These are phyloP conservation scores for Steinernema scapterisci DNA, from an alignment of 2,888 invertebrate species.

Conservation along the genomic window DNA sequence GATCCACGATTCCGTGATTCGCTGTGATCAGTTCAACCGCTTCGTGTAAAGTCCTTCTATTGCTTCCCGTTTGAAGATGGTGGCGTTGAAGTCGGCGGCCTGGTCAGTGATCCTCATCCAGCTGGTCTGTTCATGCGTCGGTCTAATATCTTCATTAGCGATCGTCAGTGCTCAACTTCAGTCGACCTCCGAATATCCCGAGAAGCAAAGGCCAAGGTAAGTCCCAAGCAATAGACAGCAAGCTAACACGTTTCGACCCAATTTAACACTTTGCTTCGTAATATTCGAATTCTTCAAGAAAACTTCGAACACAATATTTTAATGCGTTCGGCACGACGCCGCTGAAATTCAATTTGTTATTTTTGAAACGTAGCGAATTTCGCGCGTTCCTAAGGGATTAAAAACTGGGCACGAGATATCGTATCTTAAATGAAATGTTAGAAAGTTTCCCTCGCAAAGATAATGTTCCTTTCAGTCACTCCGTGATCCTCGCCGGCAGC, in stretches of 20 bases:
- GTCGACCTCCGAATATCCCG: constrained; percentile 44
- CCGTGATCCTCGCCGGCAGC: constrained; percentile 51
- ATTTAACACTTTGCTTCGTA: too few relatives aligned
- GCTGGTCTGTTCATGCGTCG: constrained; percentile 57
- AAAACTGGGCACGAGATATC: background rate
- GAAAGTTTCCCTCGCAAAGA: too few relatives aligned
- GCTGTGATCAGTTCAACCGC: background rate
- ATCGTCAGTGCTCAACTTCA: constrained; percentile 56
- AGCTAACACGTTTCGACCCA: too few relatives aligned
- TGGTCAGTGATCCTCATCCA: constrained; percentile 60
- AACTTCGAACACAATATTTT: too few relatives aligned
- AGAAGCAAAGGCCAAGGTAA: constrained; percentile 53
- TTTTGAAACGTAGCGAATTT: background rate
- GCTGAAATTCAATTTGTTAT: too few relatives aligned
- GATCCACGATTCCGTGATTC: too few relatives aligned
- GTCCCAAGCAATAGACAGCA: too few relatives aligned
- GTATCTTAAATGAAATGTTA: background rate
- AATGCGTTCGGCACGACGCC: too few relatives aligned
- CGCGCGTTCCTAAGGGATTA: background rate
- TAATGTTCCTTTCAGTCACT: constrained; percentile 46
- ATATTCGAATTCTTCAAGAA: too few relatives aligned
- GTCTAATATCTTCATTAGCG: constrained; percentile 55
- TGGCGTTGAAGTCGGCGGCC: constrained; percentile 56
- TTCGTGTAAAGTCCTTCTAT: background rate
- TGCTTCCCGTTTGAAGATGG: constrained; percentile 47